Conservation (phyloP, 2,113 vertebrate genomes). For the Labrus mixtus region DNA sequence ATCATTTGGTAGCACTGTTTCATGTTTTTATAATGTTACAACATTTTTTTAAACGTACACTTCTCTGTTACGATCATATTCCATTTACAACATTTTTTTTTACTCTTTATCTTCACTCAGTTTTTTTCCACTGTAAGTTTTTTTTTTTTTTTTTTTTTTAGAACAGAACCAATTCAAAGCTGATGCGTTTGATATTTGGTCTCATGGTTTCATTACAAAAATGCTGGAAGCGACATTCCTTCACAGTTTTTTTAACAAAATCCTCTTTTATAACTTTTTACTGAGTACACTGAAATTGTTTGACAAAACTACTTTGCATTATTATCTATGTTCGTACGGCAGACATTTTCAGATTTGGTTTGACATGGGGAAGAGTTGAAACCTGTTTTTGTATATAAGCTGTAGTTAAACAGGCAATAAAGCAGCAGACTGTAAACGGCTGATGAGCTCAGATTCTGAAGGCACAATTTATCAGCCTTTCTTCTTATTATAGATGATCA, state of each 20-base stretch:
- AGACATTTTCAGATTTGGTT: constrained; percentile 47
- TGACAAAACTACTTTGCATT: constrained; percentile 55
- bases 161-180: constrained; percentile 54
- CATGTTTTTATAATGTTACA: constrained; percentile 51
- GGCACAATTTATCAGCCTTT: constrained; percentile 78
- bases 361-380: constrained; percentile 33
- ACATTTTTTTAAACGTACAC: neutral
- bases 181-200: constrained; percentile 62
- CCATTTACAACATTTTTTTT: constrained; percentile 7
- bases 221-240: constrained; percentile 65
- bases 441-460: constrained; percentile 54
- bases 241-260: constrained; percentile 60
- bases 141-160: constrained; percentile 25
- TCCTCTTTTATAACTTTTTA: constrained; percentile 77
- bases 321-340: constrained; percentile 41
- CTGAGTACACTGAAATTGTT: constrained; percentile 60
- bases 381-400: constrained; percentile 70
- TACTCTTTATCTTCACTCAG: constrained; percentile 1
- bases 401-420: constrained; percentile 69
- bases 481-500: constrained; percentile 68
- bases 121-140: constrained; percentile 31
- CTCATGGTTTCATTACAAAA: constrained; percentile 31
- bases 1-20: constrained; percentile 59
- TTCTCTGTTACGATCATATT: constrained; percentile 26
- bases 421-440: constrained; percentile 60